A percentile compares a stretch with the other conserved stretches of the same genome.
Conservation (phyloP, 2,888 invertebrate genomes). For the Hydriomena furcata region DNA sequence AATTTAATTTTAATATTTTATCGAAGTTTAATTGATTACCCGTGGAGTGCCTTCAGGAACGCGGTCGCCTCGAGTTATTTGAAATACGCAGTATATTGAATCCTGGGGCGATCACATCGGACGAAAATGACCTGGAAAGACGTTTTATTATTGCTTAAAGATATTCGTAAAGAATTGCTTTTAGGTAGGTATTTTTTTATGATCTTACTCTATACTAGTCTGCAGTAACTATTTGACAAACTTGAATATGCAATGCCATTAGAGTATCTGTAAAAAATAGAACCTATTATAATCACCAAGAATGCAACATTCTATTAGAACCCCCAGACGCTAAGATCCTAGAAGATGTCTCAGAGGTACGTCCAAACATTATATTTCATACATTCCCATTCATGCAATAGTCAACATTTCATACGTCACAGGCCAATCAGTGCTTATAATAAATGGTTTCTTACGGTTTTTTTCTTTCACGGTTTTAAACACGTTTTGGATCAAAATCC, state of each 20-base stretch:
- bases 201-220: neutral
- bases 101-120: conserved; percentile 66
- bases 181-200: conserved; percentile 23
- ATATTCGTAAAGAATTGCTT: conserved; percentile 41
- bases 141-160: conserved; percentile 53
- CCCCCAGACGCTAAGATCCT: too few relatives aligned
- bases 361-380: too few relatives aligned
- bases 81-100: conserved; percentile 78
- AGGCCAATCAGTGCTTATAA: too few relatives aligned
- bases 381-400: too few relatives aligned
- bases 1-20: conserved; percentile 56
- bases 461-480: too few relatives aligned
- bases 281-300: too few relatives aligned
- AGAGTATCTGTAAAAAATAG: too few relatives aligned
- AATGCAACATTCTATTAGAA: too few relatives aligned
- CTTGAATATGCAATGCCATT: neutral
- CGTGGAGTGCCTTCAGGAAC: conserved; percentile 52
- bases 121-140: conserved; percentile 64
- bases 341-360: too few relatives aligned
- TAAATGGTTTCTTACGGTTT: too few relatives aligned
- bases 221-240: neutral
- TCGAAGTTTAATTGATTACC: conserved; percentile 68
- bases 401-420: too few relatives aligned
- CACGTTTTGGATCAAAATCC: too few relatives aligned
- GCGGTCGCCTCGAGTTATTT: conserved; percentile 65